Evolutionary conservation across 2,113 vertebrate species (phyloP).

Genomic region (Archilochus colubris): DNA sequence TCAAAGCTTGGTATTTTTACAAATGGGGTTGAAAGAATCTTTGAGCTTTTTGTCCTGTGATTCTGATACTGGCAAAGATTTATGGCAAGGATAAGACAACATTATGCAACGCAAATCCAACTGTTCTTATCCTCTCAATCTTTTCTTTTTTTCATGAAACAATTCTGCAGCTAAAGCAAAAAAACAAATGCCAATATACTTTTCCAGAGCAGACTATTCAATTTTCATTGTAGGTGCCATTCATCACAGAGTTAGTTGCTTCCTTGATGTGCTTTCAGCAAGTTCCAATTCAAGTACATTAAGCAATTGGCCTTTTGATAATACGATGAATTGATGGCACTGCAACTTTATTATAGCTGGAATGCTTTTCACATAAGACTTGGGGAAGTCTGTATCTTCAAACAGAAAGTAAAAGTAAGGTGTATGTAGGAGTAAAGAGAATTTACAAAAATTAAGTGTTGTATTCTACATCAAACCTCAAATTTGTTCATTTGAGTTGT

Average conservation of each 20-base stretch:
- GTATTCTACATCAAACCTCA: background rate
- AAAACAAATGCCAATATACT: conserved; percentile 2
- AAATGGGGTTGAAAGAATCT: background rate
- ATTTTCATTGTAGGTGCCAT: background rate
- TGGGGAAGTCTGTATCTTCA: background rate
- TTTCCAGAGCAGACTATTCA: background rate
- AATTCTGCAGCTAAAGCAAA: conserved; percentile 15
- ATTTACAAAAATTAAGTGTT: background rate
- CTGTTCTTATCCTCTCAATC: background rate
- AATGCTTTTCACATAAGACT: background rate
- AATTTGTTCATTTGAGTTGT: background rate
- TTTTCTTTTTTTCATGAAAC: background rate
- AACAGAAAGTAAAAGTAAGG: background rate
- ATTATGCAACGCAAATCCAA: background rate
- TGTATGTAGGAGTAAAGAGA: background rate
- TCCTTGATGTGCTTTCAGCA: background rate
- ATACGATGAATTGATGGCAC: background rate
- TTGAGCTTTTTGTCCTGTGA: background rate
- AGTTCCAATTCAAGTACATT: conserved; percentile 30
- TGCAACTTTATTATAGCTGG: conserved; percentile 5
- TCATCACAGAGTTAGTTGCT: background rate
- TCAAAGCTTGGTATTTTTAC: conserved; percentile 1
- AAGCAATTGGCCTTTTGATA: conserved; percentile 33
- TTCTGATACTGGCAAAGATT: background rate
- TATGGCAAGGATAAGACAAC: background rate